Base-by-base conservation (phyloP, 92 coral and sea anemone species). In the Zoanthus gigantus region DNA sequence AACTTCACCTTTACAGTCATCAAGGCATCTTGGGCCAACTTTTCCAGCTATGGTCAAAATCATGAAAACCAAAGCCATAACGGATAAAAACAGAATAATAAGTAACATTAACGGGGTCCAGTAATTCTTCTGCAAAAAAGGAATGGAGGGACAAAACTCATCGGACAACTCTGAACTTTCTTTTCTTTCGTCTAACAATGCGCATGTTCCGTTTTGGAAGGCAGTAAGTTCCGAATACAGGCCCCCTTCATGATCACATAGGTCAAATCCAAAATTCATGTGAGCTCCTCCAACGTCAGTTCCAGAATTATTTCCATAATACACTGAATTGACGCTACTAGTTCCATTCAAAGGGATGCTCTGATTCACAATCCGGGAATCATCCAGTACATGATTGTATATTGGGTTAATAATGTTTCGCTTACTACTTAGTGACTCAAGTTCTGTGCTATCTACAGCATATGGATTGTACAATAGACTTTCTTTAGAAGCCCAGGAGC, bases 31-130 rank as follows among this genome's bases (percentile, higher is more conserved):
- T 4, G 76, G 76, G 18, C 75, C 75, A n/a, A 57, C 85, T 17
- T 81, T 81, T 81, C 85, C 85, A 65, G 75, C 85, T 50, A 66
- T 66, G 61, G 53, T 66, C 23, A 81, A 66, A 12, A 81, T 81
- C 46, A 81, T 58, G 7, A 81, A 52, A 6, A 81, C 28, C 12
- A 81, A 58, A 16, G 85, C 85, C 71, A 81, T 13, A 67, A 65
- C 75, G 28, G 85, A 66, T 45, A 81, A 14, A 67, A 63, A 67
- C 18, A 81, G 34, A 31, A 81, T 60, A 16, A 81, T 31, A 46
- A 66, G 65, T 50, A 81, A 48, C 42, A 81, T 28, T 6, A 68
- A 16, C 30, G 74, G 18, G 56, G 66, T 57, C 10, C 75, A 81
- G 65, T 9, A 16, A 37, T 65, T 30, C 12, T 63, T 10, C 85